Base-by-base conservation (phyloP, 2,797 vertebrate species). In the Pseudomugil gertrudae region DNA sequence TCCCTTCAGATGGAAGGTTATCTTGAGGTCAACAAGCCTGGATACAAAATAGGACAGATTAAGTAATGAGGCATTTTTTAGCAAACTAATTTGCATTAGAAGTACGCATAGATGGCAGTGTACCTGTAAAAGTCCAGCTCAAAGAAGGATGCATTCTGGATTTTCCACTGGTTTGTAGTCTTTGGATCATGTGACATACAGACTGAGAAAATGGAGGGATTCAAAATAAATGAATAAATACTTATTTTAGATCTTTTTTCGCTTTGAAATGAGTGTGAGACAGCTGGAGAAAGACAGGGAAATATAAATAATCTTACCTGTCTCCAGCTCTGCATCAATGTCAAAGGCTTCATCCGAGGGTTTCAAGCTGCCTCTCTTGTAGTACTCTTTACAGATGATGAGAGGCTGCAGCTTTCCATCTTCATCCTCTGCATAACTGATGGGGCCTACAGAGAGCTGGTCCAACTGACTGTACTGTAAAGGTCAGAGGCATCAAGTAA, bases 1-100 rank as follows among this genome's bases (percentile, higher is more conserved):
- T 67, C 97, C 96, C 83, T 95, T 96, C 74, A 99, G 91, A 72
- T 89, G 91, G 88, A 99, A 98, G 24, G 89, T 94, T 66, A 98
- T 91, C 84, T 95, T 93, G 59, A 98, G 72, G 67, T 95, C 87
- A 68, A 99, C 86, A 24, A 99, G 95, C 84, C 98, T 99, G 78
- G 57, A 87, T 68, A 11, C 14, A 48, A 32, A 45, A 33, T 1
- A 0, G 2, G 57, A 30, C 13, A 30, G 26, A 4, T 57, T 14
- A 24, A 3, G 29, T 11, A 6, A 56, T 51, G 23, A 3, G 6
- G 4, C 2, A 1, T 36, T 56, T 8, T 24, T 64, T 2, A 1
- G 3, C 65, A 26, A 45, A 0, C 3, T 55, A 50, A 52, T 32
- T 1, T 35, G 29, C 26, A 15, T 51, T 36, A 30, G 19, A 11